Evolutionary conservation across 2,113 vertebrate genomes (phyloP), one percentile per base, ranked within the genome.

Genomic region (Cololabis saira): DNA sequence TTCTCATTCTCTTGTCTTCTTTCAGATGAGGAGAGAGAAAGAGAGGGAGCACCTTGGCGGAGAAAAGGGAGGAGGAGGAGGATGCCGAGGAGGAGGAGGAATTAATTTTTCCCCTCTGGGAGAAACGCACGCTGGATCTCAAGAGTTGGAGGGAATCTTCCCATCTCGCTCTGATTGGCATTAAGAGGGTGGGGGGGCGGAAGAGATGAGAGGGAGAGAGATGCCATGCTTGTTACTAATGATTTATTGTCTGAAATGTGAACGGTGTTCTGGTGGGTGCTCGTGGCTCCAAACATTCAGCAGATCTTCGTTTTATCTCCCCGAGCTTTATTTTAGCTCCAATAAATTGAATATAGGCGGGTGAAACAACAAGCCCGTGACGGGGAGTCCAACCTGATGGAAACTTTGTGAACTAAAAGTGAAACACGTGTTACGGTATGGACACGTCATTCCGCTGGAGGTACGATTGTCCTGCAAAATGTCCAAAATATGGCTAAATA

Each of bases 81-180:
- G 88, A 87, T 80, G 76, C 63, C 30, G 76, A 89, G 80, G 91
- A 93, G 90, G 91, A 92, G 92, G 92, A 92, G 92, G 92, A 93
- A 93, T 93, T 92, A 92, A 93, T 93, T 92, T 89, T 88, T 90
- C 82, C 91, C 92, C 92, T 93, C 90, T 90, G 92, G 92, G 92
- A 90, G 76, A 82, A 93, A 89, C 87, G 89, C 87, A 90, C 72
- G 81, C 83, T 81, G 85, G 85, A 90, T 92, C 84, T 90, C 76
- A 61, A 87, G 90, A 93, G 91, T 89, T 88, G 85, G 84, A 86
- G 86, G 81, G 89, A 91, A 91, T 93, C 90, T 91, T 89, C 87
- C 90, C 83, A 93, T 93, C 92, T 92, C 63, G 72, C 76, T 86
- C 84, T 89, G 90, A 91, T 91, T 91, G 88, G 87, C 87, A 89